Evolutionary conservation across 1,140 invertebrate genomes (phyloP), one percentile per base, ranked within the genome.

Genomic region (Aplysia californica): DNA sequence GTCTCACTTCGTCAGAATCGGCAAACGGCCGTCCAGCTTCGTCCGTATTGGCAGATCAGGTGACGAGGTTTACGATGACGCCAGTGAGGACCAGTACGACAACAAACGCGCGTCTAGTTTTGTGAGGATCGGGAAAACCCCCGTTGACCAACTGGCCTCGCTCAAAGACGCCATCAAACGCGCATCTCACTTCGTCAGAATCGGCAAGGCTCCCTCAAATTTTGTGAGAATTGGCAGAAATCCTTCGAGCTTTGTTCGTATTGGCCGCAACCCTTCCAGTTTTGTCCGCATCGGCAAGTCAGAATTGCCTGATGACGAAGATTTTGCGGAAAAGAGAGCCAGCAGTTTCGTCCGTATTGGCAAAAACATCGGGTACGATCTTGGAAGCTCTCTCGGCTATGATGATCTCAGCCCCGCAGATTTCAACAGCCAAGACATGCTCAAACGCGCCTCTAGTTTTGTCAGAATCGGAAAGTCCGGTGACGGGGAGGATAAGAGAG

Each of bases 281-380:
- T 79, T 79, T 29, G 78, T 79, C 3, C 29, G 78, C 21, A 79
- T 79, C n/a, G 78, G 78, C 1, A 66, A 61, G 41, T 59, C 65
- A 3, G 26, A 38, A 6, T 18, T 1, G 0, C 35, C 36, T 6
- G 38, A 33, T 15, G 39, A 73, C n/a, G 68, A 59, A 20, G 31
- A 58, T 6, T 50, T 10, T 50, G 44, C 44, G 44, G 10, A 50
- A 15, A 15, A n/a, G 44, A n/a, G n/a, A 50, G n/a, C n/a, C 44
- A 10, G 10, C 44, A 65, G 35, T 15, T 74, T 74, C 50, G 70
- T 74, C 29, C 61, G 71, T n/a, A 78, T 74, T 38, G 77, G 59
- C n/a, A 75, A 75, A 35, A 20, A 36, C 1, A 58, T 61, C 21
- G 33, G 55, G n/a, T 29, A 55, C 39, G n/a, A 20, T n/a, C n/a